Conservation (phyloP, 2,888 invertebrate genomes). For the Coleophora deauratella region DNA sequence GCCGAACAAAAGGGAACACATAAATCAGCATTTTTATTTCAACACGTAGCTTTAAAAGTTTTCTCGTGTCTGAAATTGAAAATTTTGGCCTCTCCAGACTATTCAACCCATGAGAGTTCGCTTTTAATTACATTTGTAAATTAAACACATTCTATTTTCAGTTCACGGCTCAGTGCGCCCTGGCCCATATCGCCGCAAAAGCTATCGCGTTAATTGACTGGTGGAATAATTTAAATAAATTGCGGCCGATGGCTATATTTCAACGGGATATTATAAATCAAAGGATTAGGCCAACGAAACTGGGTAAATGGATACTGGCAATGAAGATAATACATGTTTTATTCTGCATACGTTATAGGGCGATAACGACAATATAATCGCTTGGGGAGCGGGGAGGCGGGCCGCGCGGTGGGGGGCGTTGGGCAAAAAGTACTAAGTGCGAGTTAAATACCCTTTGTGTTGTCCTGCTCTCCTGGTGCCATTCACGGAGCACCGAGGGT, state of each 20-base stretch:
- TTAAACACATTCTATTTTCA: constrained; percentile 19
- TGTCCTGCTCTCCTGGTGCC: constrained; percentile 52
- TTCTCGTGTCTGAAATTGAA: too few relatives aligned
- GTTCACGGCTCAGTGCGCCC: constrained; percentile 31
- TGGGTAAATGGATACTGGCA: constrained; percentile 64
- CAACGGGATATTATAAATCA: constrained; percentile 66
- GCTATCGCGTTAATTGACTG: constrained; percentile 71
- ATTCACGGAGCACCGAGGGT: constrained; percentile 55
- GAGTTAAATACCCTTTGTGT: constrained; percentile 73
- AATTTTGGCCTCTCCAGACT: constrained; percentile 14
- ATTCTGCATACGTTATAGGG: constrained; percentile 68
- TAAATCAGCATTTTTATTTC: constrained; percentile 28
- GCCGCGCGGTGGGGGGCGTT: constrained; percentile 40
- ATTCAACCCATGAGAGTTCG: constrained; percentile 25
- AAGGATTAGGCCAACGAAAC: constrained; percentile 59
- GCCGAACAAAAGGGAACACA: constrained; percentile 32
- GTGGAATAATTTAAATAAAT: constrained; percentile 69
- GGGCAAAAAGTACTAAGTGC: constrained; percentile 71
- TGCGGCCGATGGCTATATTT: constrained; percentile 62
- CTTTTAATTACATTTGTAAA: constrained; percentile 27
- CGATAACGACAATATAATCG: constrained; percentile 70
- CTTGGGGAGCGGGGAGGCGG: constrained; percentile 25
- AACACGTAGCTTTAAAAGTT: background rate
- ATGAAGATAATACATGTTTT: constrained; percentile 65
- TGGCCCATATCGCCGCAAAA: constrained; percentile 42